phyloP scores from a whole-genome alignment of 2,888 invertebrate genomes.

The Oxytorus armatus region DNA sequence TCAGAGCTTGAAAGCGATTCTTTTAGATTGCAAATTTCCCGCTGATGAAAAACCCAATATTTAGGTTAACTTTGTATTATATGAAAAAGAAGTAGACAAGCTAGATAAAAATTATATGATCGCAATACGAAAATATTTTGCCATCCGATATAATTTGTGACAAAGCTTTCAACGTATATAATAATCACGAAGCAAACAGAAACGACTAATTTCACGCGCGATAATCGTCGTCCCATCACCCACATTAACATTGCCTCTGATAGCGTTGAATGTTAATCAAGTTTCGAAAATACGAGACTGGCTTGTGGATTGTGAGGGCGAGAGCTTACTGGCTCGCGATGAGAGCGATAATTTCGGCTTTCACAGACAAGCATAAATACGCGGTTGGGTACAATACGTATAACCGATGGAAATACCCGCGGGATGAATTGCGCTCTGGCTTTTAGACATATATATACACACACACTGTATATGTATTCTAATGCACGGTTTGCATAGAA shows the following conservation, averaged over 20 bases:
- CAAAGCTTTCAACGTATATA: not conserved
- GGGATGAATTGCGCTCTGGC: slow-evolving; percentile 18
- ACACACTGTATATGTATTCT: slow-evolving; percentile 18
- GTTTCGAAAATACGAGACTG: slow-evolving; percentile 78
- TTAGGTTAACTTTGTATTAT: too few species aligned
- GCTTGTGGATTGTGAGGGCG: slow-evolving; percentile 50
- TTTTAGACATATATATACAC: not conserved
- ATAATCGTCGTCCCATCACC: slow-evolving; percentile 23
- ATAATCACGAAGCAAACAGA: not conserved
- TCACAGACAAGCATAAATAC: slow-evolving; percentile 66
- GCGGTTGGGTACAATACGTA: slow-evolving; percentile 49
- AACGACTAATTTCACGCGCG: slow-evolving; percentile 19
- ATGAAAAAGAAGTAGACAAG: not conserved
- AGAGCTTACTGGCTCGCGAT: slow-evolving; percentile 13
- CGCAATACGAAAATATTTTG: not conserved
- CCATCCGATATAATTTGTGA: not conserved
- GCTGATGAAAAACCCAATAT: too few species aligned
- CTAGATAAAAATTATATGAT: not conserved
- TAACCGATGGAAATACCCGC: slow-evolving; percentile 41
- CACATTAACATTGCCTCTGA: slow-evolving; percentile 28
- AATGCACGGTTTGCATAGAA: slow-evolving; percentile 50
- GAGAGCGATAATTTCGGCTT: slow-evolving; percentile 75
- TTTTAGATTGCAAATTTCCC: too few species aligned
- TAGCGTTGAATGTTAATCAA: slow-evolving; percentile 75
- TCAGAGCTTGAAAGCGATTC: too few species aligned